Percentiles rank a stretch among this genome's conserved stretches.
phyloP scores from a whole-genome alignment of 2,888 invertebrate genomes.

The Diadromus collaris region DNA sequence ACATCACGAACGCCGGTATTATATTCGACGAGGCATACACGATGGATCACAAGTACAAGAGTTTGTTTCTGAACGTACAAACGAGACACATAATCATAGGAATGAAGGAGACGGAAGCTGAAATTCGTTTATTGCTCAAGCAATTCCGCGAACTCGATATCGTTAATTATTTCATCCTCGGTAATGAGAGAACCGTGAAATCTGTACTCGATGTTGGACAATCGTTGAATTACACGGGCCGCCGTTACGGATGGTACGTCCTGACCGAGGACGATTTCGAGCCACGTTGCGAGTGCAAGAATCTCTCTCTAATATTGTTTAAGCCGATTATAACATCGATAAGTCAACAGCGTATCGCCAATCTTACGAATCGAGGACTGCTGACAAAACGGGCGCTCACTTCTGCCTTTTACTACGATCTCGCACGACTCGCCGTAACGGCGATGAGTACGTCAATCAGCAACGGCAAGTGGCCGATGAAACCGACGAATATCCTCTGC shows the following conservation, averaged over 20 bases:
- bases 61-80: constrained; percentile 93
- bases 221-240: constrained; percentile 88
- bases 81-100: constrained; percentile 93
- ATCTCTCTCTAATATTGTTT: constrained; percentile 89
- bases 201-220: constrained; percentile 87
- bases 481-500: constrained; percentile 88
- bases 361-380: constrained; percentile 66
- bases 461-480: constrained; percentile 87
- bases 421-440: constrained; percentile 78
- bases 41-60: constrained; percentile 97
- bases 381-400: constrained; percentile 71
- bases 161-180: constrained; percentile 94
- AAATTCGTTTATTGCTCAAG: constrained; percentile 84
- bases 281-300: constrained; percentile 88
- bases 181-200: constrained; percentile 87
- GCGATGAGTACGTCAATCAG: constrained; percentile 75
- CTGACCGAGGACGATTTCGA: constrained; percentile 87
- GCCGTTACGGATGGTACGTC: constrained; percentile 94
- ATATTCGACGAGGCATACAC: constrained; percentile 94
- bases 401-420: constrained; percentile 92
- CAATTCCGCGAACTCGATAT: constrained; percentile 91
- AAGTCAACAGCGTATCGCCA: constrained; percentile 82
- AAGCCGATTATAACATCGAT: constrained; percentile 87
- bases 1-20: constrained; percentile 93
- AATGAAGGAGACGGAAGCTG: constrained; percentile 82